Evolutionary conservation across 2,797 vertebrate genomes (phyloP).

Genomic region (Orestias chungarensis): DNA sequence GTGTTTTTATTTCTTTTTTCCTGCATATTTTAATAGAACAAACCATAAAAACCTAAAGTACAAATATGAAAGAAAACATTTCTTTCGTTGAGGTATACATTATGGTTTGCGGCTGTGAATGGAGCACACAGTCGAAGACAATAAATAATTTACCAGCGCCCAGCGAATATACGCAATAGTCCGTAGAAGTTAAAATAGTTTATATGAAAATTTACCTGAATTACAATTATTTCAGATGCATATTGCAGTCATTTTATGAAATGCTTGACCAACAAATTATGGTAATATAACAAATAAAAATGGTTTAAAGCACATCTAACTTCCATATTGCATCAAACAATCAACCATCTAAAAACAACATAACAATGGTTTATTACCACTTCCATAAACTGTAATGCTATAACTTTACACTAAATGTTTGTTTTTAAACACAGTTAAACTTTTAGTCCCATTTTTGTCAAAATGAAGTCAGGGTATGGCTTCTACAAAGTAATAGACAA

Average conservation of each 20-base stretch:
- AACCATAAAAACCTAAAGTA: slow-evolving; percentile 77
- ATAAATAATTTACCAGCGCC: neutral
- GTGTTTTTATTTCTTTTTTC: no score
- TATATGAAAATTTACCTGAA: slow-evolving; percentile 1
- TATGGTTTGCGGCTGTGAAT: slow-evolving; percentile 52
- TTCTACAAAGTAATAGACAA: neutral
- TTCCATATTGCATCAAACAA: neutral
- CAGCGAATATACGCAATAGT: slow-evolving; percentile 25
- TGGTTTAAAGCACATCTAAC: neutral
- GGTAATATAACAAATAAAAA: neutral
- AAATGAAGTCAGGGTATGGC: neutral
- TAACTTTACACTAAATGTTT: neutral
- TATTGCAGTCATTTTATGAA: neutral
- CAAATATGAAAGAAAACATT: slow-evolving; percentile 79
- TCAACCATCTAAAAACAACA: neutral
- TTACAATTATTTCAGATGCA: no score
- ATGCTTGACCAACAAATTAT: neutral
- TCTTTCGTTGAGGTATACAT: slow-evolving; percentile 75
- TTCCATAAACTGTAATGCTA: neutral
- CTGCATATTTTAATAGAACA: slow-evolving; percentile 81
- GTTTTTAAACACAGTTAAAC: neutral
- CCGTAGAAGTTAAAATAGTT: neutral
- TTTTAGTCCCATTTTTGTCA: neutral
- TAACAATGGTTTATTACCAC: neutral
- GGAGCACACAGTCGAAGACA: slow-evolving; percentile 34